Evolutionary conservation across 2,797 vertebrate genomes (phyloP).

Genomic region (Thamnophis elegans): DNA sequence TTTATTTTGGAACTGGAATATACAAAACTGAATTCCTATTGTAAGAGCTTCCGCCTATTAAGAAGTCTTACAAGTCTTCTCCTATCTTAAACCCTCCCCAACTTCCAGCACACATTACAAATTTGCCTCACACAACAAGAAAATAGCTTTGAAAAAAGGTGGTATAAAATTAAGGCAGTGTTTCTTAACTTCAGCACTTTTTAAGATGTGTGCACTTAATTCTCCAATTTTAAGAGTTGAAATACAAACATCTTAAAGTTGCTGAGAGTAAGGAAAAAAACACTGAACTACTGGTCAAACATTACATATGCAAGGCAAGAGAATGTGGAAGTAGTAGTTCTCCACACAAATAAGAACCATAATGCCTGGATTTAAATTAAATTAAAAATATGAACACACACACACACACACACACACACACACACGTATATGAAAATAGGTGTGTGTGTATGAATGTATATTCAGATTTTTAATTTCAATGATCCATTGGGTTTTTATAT

Average conservation of each 20-base stretch:
- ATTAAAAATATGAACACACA: neutral
- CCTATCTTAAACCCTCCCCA: neutral
- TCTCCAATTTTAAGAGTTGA: neutral
- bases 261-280: neutral
- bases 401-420: too few species aligned
- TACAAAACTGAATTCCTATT: neutral
- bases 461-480: neutral
- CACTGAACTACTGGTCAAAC: neutral
- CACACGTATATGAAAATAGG: neutral
- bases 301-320: neutral
- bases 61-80: neutral
- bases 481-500: too few species aligned
- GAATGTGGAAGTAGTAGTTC: neutral
- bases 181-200: neutral
- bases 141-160: neutral
- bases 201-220: neutral
- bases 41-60: neutral
- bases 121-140: neutral
- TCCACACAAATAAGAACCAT: neutral
- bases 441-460: neutral
- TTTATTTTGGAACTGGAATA: neutral
- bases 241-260: neutral
- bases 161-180: neutral
- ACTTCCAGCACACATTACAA: neutral
- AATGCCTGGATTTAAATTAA: neutral